Evolutionary conservation across 2,113 vertebrate species (phyloP), one percentile per base, ranked within the genome.

Genomic region (Sula dactylatra): DNA sequence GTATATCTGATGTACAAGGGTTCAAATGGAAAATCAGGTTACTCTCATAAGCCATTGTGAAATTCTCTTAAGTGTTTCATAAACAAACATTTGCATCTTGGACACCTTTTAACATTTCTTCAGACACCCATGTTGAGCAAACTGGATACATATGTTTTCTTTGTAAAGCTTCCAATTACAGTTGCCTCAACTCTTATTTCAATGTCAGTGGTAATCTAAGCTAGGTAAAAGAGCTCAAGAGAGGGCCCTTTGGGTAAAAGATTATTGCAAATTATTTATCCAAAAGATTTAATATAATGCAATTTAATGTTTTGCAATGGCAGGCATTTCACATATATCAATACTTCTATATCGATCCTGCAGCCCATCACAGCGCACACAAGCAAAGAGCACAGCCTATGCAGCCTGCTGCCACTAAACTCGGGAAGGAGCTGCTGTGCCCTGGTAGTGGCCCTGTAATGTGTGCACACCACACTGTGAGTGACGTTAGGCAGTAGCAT

Each of bases 71-170:
- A 61, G 47, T 52, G 13, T 92, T 94, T 97, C 93, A 86, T 81
- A 93, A 96, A 95, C 81, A 93, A 90, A 70, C 64, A 90, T 94
- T 93, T 96, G 76, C 92, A 93, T 96, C 67, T 93, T 93, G 92
- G 90, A 90, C 93, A 96, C 85, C 92, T 96, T 96, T 92, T 77
- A 66, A 42, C 71, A 78, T 96, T 97, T 95, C 96, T 96, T 95
- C 92, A 97, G 96, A 96, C 78, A 80, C 66, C 27, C 66, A 15
- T 54, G 81, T 93, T 96, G 93, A 96, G 96, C 87, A 96, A 97
- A 95, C 90, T 93, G 62, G 78, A 96, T 96, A 76, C 69, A 91
- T 78, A 49, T 79, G 74, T 95, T 97, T 93, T 96, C 87, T 94
- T 96, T 96, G 94, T 79, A 90, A 91, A 54, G 19, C 49, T 90